Conservation (phyloP, 2,888 invertebrate species). For the Agonum fuliginosum region DNA sequence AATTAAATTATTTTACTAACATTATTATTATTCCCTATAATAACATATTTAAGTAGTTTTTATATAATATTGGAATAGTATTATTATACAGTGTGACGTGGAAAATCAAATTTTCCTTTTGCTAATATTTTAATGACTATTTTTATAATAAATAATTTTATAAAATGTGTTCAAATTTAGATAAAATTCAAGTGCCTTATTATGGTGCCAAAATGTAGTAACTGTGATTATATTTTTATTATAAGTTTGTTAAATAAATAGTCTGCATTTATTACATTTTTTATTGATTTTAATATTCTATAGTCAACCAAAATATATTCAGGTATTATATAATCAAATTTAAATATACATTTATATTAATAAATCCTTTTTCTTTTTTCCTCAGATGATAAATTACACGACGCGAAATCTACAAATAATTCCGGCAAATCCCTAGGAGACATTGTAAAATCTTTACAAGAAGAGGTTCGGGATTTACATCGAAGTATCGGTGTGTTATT, state of each 20-base stretch:
- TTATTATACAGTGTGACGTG: too few relatives aligned
- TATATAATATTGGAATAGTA: neutral
- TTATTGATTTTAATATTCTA: neutral
- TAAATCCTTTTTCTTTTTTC: conserved; percentile 3
- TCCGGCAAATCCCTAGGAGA: conserved; percentile 63
- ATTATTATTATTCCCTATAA: conserved; percentile 27
- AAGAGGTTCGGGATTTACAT: conserved; percentile 68
- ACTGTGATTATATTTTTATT: conserved; percentile 45
- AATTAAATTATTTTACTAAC: conserved; percentile 22
- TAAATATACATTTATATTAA: neutral
- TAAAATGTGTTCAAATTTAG: conserved; percentile 31
- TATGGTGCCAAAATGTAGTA: conserved; percentile 33
- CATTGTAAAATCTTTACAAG: conserved; percentile 64
- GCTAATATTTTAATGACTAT: too few relatives aligned
- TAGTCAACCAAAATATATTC: conserved; percentile 18
- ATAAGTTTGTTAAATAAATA: conserved; percentile 37
- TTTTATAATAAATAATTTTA: conserved; percentile 30
- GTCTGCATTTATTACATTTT: conserved; percentile 4
- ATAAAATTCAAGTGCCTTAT: conserved; percentile 29
- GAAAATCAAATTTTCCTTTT: too few relatives aligned
- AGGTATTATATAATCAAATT: conserved; percentile 34
- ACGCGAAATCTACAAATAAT: conserved; percentile 19
- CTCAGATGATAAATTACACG: conserved; percentile 27
- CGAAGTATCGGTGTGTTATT: conserved; percentile 69
- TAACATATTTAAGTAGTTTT: neutral